These are phyloP conservation scores for Drosophila histrio DNA, from an alignment of 2,888 invertebrate genomes.

Conservation along the genomic window DNA sequence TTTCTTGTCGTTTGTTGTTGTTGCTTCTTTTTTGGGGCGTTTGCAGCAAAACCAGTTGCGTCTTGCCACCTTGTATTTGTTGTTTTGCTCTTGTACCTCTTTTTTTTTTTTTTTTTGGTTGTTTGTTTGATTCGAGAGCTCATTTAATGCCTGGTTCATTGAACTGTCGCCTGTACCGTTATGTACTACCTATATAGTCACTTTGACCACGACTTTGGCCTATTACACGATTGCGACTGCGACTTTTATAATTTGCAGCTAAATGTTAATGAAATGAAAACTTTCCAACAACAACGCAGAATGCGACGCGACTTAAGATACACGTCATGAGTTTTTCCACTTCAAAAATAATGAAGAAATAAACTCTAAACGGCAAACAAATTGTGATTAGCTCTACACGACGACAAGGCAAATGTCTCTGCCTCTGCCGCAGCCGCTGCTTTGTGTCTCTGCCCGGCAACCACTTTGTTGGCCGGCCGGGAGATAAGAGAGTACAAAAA, in stretches of 20 bases:
- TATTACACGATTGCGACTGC: constrained; percentile 33
- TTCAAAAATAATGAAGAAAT: background rate
- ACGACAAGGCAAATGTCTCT: constrained; percentile 15
- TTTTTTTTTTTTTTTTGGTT: constrained; percentile 22
- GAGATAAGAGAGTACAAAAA: constrained; percentile 33
- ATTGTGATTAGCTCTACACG: constrained; percentile 49
- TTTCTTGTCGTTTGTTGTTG: constrained; percentile 15
- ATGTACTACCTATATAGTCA: constrained; percentile 1
- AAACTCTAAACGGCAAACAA: constrained; percentile 21
- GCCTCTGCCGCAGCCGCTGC: background rate
- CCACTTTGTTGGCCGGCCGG: constrained; percentile 51
- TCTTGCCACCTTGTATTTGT: constrained; percentile 39
- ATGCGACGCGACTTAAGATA: constrained; percentile 7
- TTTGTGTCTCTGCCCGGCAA: constrained; percentile 50
- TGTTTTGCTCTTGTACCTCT: constrained; percentile 43
- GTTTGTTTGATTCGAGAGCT: constrained; percentile 35
- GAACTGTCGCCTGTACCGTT: constrained; percentile 57
- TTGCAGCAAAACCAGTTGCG: constrained; percentile 51
- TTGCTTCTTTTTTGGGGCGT: constrained; percentile 37
- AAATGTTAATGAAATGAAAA: constrained; percentile 54
- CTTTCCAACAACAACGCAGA: background rate
- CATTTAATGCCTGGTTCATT: constrained; percentile 51
- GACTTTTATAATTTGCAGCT: constrained; percentile 54
- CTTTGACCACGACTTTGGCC: constrained; percentile 22
- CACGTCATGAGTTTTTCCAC: constrained; percentile 65